phyloP scores from a whole-genome alignment of 2,113 vertebrate genomes.

The Perccottus glenii region DNA sequence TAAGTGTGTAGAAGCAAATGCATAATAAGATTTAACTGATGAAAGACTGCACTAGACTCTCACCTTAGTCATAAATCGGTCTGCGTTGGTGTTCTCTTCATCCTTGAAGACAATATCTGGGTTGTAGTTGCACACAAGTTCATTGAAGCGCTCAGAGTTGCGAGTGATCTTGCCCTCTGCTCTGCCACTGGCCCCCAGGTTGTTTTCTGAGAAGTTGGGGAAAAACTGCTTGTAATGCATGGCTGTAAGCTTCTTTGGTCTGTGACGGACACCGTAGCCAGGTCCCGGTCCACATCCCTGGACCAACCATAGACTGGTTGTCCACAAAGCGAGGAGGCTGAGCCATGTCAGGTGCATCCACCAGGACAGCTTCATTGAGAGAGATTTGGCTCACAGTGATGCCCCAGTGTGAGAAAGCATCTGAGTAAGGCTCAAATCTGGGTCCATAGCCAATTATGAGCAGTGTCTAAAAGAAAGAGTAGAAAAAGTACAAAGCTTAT shows the following conservation, averaged over 20 bases:
- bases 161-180: constrained; percentile 95
- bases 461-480: background rate
- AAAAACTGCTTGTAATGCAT: constrained; percentile 92
- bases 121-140: constrained; percentile 97
- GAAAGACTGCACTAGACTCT: constrained; percentile 40
- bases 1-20: constrained; percentile 14
- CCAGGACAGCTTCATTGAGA: constrained; percentile 80
- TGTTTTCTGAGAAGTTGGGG: constrained; percentile 96
- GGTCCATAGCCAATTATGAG: constrained; percentile 70
- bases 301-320: constrained; percentile 78
- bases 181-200: constrained; percentile 94
- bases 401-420: constrained; percentile 65
- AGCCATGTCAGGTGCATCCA: constrained; percentile 76
- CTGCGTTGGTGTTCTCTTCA: constrained; percentile 96
- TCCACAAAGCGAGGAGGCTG: constrained; percentile 79
- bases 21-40: constrained; percentile 22
- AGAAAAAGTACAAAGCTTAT: no score
- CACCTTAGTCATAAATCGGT: constrained; percentile 98
- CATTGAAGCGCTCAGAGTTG: constrained; percentile 93
- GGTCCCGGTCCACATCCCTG: constrained; percentile 91
- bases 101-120: constrained; percentile 99
- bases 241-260: constrained; percentile 87
- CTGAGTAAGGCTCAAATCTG: constrained; percentile 54
- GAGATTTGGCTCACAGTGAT: constrained; percentile 57
- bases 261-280: constrained; percentile 84